phyloP scores from a whole-genome alignment of 2,888 invertebrate species.

The Amphipyra tragopoginis region DNA sequence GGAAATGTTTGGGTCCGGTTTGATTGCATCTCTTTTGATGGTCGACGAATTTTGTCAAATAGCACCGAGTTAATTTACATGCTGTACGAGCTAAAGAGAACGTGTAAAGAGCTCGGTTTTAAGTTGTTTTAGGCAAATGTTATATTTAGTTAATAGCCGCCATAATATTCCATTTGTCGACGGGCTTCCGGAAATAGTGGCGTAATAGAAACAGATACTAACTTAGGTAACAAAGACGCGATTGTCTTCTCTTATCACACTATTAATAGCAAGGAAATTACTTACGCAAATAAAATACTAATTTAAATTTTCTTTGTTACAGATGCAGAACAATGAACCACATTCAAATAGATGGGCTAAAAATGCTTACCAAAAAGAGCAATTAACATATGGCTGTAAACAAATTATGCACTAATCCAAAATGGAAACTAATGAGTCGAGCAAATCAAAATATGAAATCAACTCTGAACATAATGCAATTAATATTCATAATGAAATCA shows the following conservation, averaged over 20 bases:
- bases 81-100: constrained; percentile 1
- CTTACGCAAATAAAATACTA: constrained; percentile 11
- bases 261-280: constrained; percentile 11
- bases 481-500: constrained; percentile 12
- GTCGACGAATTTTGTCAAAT: constrained; percentile 32
- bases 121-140: constrained; percentile 8
- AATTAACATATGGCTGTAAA: constrained; percentile 31
- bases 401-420: constrained; percentile 27
- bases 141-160: not conserved
- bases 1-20: constrained; percentile 37
- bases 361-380: constrained; percentile 4
- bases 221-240: not conserved
- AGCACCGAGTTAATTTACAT: constrained; percentile 26
- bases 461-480: constrained; percentile 16
- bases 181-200: not conserved
- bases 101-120: not conserved
- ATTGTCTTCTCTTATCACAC: not conserved
- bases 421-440: constrained; percentile 38
- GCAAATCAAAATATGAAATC: constrained; percentile 19
- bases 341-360: constrained; percentile 4
- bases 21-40: constrained; percentile 50
- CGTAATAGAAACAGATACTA: constrained; percentile 1
- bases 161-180: not conserved
- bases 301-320: constrained; percentile 48
- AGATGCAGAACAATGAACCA: constrained; percentile 41